A percentile compares a stretch with the other conserved stretches of the same genome.
phyloP scores from a whole-genome alignment of 2,888 invertebrate genomes.

The Alcis repandata region DNA sequence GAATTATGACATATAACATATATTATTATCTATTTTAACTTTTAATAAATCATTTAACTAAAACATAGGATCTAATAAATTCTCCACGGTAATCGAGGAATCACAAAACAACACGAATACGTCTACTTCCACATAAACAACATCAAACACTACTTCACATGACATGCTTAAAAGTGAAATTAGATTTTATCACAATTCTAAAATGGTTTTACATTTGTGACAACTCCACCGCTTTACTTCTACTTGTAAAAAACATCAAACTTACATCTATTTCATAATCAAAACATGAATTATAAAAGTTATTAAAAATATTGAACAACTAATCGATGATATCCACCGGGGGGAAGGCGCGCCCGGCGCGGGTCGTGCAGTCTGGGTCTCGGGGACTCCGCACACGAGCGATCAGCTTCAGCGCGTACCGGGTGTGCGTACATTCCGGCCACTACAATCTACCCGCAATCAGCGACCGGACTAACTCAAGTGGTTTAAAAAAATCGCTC shows the following conservation, averaged over 20 bases:
- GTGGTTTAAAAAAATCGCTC: not conserved
- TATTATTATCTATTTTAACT: constrained; percentile 1
- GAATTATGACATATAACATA: too few relatives aligned
- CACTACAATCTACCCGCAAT: not conserved
- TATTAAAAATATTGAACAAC: constrained; percentile 32
- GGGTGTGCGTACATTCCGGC: not conserved
- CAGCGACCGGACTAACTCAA: not conserved
- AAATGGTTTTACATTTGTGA: constrained; percentile 33
- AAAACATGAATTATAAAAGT: constrained; percentile 34
- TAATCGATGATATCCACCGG: constrained; percentile 27
- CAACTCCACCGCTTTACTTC: constrained; percentile 28
- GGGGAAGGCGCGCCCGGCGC: not conserved
- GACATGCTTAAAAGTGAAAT: constrained; percentile 20
- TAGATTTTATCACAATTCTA: constrained; percentile 35
- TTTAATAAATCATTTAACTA: constrained; percentile 22
- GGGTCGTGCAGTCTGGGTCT: not conserved
- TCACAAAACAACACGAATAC: constrained; percentile 7
- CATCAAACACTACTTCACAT: constrained; percentile 1
- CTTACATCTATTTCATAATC: constrained; percentile 34
- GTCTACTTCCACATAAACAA: constrained; percentile 14
- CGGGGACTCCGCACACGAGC: not conserved
- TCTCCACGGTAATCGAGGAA: constrained; percentile 12
- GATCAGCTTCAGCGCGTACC: not conserved
- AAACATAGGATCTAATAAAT: constrained; percentile 18
- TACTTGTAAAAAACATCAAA: constrained; percentile 28